Evolutionary conservation across 2,888 invertebrate genomes (phyloP).

Genomic region (Archips xylosteana): DNA sequence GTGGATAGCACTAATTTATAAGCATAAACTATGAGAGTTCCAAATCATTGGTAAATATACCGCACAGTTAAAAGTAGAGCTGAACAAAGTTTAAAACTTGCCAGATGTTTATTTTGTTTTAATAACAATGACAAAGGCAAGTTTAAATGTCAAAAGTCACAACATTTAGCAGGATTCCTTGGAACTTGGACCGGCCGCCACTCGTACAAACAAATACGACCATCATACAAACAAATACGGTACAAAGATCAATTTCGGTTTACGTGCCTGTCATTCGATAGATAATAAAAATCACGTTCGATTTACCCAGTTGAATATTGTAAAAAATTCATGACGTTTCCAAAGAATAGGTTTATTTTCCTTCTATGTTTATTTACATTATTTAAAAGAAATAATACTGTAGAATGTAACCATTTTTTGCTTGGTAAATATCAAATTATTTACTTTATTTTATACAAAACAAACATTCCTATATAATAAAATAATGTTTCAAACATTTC

Average conservation of each 20-base stretch:
- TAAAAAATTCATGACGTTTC: not conserved
- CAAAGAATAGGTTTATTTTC: no score
- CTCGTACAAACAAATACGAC: constrained; percentile 19
- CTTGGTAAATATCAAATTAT: no score
- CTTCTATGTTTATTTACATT: no score
- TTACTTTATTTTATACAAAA: no score
- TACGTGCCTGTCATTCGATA: not conserved
- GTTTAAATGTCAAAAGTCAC: not conserved
- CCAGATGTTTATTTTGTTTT: not conserved
- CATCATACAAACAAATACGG: constrained; percentile 7
- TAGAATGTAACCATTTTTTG: no score
- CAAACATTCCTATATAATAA: no score
- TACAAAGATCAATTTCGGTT: constrained; percentile 27
- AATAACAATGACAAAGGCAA: not conserved
- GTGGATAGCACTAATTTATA: no score
- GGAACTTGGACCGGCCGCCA: constrained; percentile 34
- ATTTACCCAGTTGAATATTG: not conserved
- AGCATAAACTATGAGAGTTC: no score
- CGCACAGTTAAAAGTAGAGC: not conserved
- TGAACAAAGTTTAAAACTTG: not conserved
- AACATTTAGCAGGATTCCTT: constrained; percentile 20
- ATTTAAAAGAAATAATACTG: no score
- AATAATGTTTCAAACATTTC: no score
- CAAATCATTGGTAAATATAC: no score
- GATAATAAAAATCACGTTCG: not conserved